These are phyloP conservation scores for Drosophila orosa DNA, from an alignment of 1,140 invertebrate species.

Conservation along the genomic window DNA sequence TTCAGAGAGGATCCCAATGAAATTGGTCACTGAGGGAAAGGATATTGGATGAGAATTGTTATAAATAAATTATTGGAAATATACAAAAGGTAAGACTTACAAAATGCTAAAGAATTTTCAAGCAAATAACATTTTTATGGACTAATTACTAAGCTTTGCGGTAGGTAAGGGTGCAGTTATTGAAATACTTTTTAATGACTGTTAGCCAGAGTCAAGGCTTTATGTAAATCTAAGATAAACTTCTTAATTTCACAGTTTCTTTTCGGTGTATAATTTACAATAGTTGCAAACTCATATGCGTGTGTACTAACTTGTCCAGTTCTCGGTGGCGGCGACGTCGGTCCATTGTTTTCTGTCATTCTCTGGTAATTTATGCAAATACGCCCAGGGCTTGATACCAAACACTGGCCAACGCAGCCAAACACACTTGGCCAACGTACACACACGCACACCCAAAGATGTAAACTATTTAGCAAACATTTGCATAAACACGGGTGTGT, in stretches of 20 bases:
- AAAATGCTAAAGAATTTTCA: too few relatives aligned
- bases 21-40: constrained; percentile 5
- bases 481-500: constrained; percentile 49
- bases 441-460: constrained; percentile 24
- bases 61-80: background rate
- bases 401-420: constrained; percentile 13
- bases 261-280: background rate
- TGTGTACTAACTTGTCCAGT: constrained; percentile 12
- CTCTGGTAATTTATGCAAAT: constrained; percentile 49
- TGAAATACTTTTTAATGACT: too few relatives aligned
- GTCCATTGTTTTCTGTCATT: constrained; percentile 45
- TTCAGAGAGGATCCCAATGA: background rate
- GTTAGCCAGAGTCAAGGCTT: too few relatives aligned
- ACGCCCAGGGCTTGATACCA: constrained; percentile 37
- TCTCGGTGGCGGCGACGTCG: background rate
- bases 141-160: background rate
- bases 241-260: too few relatives aligned
- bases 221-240: too few relatives aligned
- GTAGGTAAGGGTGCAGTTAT: too few relatives aligned
- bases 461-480: constrained; percentile 59
- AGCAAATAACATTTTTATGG: background rate
- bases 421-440: constrained; percentile 12
- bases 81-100: background rate
- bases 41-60: background rate
- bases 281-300: constrained; percentile 11